phyloP scores from a whole-genome alignment of 1,140 invertebrate species.

The Pteromalus puparum region DNA sequence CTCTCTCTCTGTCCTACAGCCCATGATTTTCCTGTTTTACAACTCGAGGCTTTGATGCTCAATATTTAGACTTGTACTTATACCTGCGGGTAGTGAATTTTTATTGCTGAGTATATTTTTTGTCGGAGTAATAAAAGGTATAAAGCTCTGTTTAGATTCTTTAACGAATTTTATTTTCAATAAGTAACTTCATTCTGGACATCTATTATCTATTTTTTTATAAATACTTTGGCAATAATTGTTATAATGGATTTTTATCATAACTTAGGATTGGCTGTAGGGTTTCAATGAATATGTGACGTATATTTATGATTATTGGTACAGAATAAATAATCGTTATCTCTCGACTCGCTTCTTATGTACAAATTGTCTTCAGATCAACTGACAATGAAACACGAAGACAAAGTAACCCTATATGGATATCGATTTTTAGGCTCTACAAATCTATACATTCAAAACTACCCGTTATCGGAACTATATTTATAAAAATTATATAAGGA shows the following conservation, averaged over 20 bases:
- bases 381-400: constrained; percentile 42
- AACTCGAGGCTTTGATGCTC: not conserved
- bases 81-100: no score
- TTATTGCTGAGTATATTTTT: no score
- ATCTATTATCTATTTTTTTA: not conserved
- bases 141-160: not conserved
- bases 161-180: not conserved
- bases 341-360: not conserved
- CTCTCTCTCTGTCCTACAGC: not conserved
- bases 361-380: constrained; percentile 44
- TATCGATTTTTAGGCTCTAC: constrained; percentile 21
- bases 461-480: not conserved
- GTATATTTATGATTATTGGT: constrained; percentile 4
- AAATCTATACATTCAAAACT: not conserved
- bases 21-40: not conserved
- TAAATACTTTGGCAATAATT: constrained; percentile 5
- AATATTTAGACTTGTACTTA: not conserved
- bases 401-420: constrained; percentile 19
- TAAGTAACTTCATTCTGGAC: not conserved
- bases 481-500: not conserved
- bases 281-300: not conserved
- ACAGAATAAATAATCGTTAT: not conserved
- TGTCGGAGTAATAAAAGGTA: not conserved
- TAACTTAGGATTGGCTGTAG: not conserved
- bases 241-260: not conserved